Evolutionary conservation across 92 coral and sea anemone species (phyloP).

Genomic region (Diadumene lineata): DNA sequence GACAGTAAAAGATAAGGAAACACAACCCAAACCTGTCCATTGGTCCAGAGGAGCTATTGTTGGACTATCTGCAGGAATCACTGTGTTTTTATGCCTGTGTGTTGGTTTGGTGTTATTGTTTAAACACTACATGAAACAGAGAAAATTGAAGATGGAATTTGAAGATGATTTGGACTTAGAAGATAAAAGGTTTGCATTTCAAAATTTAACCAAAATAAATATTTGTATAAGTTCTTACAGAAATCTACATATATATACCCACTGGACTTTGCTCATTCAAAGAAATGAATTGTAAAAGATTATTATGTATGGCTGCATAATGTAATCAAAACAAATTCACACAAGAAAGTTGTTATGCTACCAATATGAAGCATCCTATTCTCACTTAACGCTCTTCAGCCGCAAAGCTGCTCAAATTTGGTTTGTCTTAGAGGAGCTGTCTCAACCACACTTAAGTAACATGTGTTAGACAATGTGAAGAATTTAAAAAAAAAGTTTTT

Average conservation of each 20-base stretch:
- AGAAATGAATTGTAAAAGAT: neutral
- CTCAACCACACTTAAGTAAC: too few species aligned
- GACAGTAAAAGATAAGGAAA: conserved; percentile 12
- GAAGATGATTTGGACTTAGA: conserved; percentile 64
- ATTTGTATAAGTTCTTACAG: too few species aligned
- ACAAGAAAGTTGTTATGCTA: neutral
- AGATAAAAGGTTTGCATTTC: conserved; percentile 26
- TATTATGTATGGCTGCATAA: neutral
- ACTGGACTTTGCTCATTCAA: too few species aligned
- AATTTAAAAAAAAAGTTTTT: too few species aligned
- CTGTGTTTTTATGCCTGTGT: conserved; percentile 43
- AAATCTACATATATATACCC: too few species aligned
- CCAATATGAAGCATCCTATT: neutral
- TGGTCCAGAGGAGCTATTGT: conserved; percentile 76
- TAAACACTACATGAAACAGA: conserved; percentile 54
- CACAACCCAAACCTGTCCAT: conserved; percentile 11
- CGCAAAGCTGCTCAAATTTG: too few species aligned
- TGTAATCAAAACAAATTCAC: neutral
- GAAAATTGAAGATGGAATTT: conserved; percentile 80
- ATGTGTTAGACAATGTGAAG: too few species aligned
- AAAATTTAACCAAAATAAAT: too few species aligned
- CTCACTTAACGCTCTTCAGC: too few species aligned
- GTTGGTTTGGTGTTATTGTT: conserved; percentile 58
- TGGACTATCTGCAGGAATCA: conserved; percentile 76
- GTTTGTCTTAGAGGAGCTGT: too few species aligned